Evolutionary conservation across 2,888 invertebrate species (phyloP).

Genomic region (Eupithecia exiguata): DNA sequence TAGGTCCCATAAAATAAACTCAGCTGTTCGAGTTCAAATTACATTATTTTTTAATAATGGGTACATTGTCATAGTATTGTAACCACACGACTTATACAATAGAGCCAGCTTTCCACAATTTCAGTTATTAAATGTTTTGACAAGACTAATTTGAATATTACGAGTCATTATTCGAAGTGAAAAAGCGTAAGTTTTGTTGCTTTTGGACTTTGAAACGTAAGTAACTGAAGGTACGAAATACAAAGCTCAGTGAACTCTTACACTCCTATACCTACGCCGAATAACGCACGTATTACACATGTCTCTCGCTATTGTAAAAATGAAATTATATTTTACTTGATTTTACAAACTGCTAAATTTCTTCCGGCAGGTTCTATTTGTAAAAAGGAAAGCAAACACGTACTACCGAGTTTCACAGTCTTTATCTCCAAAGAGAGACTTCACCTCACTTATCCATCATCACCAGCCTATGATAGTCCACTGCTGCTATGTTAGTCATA

Average conservation of each 20-base stretch:
- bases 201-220: background rate
- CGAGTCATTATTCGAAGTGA: background rate
- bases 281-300: background rate
- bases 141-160: background rate
- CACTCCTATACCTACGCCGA: background rate
- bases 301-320: background rate
- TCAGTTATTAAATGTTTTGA: background rate
- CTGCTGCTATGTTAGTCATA: too few relatives aligned
- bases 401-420: too few relatives aligned
- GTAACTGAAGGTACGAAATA: background rate
- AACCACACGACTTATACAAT: too few relatives aligned
- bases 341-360: too few relatives aligned
- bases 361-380: too few relatives aligned
- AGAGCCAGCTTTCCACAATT: background rate
- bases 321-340: background rate
- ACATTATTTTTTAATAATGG: background rate
- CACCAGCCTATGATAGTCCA: too few relatives aligned
- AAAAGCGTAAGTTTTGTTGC: background rate
- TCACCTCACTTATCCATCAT: too few relatives aligned
- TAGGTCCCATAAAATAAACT: background rate
- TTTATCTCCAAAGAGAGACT: too few relatives aligned
- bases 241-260: background rate
- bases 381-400: too few relatives aligned
- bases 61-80: too few relatives aligned
- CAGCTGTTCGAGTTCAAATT: background rate